These are phyloP conservation scores for Diploscapter pachys DNA, from an alignment of 1,140 invertebrate species.

Conservation along the genomic window DNA sequence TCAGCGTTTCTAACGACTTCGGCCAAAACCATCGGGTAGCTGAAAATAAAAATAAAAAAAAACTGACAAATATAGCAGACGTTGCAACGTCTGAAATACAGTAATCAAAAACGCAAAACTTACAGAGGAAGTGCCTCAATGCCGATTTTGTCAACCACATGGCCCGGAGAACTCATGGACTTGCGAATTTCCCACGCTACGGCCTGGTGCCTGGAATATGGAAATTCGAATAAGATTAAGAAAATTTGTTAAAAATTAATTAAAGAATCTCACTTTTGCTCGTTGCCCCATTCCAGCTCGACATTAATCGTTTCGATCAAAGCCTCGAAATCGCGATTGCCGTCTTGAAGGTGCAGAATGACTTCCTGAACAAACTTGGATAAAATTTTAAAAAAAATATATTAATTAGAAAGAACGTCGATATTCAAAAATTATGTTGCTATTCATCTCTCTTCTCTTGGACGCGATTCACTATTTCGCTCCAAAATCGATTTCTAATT, in stretches of 20 bases:
- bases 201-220: constrained; percentile 18
- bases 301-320: constrained; percentile 31
- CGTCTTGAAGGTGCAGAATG: constrained; percentile 28
- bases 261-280: constrained; percentile 16
- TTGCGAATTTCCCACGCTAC: constrained; percentile 36
- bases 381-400: neutral
- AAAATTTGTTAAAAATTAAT: neutral
- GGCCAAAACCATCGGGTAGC: no score
- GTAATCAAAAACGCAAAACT: no score
- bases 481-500: no score
- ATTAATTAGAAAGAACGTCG: neutral
- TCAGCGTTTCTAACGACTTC: no score
- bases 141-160: no score
- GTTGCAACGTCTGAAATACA: no score
- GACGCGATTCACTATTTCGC: neutral
- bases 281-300: constrained; percentile 18
- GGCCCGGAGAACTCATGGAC: constrained; percentile 15
- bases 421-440: neutral
- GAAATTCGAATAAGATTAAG: neutral
- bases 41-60: no score
- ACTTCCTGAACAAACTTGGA: constrained; percentile 25
- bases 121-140: no score
- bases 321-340: constrained; percentile 24
- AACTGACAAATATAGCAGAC: no score
- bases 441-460: neutral